These are phyloP conservation scores for Morpho helenor DNA, from an alignment of 2,888 invertebrate genomes.

Conservation along the genomic window DNA sequence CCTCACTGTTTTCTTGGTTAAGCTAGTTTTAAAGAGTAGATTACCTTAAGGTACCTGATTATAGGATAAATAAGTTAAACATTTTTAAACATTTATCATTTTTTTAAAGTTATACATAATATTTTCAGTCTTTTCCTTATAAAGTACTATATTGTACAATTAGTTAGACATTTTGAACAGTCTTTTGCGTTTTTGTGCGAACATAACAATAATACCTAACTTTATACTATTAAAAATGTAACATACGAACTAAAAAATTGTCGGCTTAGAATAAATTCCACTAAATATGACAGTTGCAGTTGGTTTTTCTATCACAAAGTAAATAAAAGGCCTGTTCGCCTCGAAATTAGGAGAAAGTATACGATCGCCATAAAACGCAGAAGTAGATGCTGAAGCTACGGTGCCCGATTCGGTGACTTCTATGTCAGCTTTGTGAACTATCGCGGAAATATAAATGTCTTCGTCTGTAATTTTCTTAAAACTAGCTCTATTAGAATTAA, in stretches of 20 bases:
- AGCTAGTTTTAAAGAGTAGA: too few relatives aligned
- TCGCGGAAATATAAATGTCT: constrained; percentile 78
- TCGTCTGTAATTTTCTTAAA: constrained; percentile 77
- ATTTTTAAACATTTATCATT: too few relatives aligned
- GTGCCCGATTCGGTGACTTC: constrained; percentile 88
- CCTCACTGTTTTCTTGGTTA: too few relatives aligned
- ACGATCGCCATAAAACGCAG: constrained; percentile 71
- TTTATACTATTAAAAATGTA: not conserved
- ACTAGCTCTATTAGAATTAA: constrained; percentile 76
- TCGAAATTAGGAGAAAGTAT: constrained; percentile 80
- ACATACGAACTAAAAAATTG: constrained; percentile 42
- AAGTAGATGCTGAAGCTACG: constrained; percentile 81
- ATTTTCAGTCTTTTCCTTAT: too few relatives aligned
- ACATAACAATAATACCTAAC: not conserved
- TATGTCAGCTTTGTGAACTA: constrained; percentile 87
- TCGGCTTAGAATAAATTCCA: constrained; percentile 76
- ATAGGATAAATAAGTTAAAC: too few relatives aligned
- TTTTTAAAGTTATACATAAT: too few relatives aligned
- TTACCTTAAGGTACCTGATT: too few relatives aligned
- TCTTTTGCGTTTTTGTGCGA: too few relatives aligned
- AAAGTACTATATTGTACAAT: too few relatives aligned
- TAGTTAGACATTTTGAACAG: too few relatives aligned
- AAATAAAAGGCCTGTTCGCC: constrained; percentile 83
- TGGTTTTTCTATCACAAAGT: constrained; percentile 83
- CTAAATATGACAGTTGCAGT: constrained; percentile 82